Evolutionary conservation across 2,113 vertebrate genomes (phyloP).

Genomic region (Rallus limicola): DNA sequence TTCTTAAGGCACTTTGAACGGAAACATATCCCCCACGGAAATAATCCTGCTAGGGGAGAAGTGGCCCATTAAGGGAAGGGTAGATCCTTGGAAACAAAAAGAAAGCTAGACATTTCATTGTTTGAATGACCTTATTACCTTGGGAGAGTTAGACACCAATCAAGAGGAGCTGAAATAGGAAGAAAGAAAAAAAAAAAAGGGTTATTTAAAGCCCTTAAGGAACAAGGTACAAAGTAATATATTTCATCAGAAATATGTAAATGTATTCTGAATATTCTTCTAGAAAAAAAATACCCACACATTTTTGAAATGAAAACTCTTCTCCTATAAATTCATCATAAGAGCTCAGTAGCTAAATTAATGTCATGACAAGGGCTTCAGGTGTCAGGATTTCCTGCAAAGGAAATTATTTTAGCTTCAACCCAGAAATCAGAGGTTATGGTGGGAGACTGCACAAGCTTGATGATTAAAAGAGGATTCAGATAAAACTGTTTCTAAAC

Average conservation of each 20-base stretch:
- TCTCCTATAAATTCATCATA: background rate
- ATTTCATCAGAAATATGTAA: background rate
- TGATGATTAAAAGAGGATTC: constrained; percentile 40
- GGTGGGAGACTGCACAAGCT: background rate
- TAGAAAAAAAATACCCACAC: background rate
- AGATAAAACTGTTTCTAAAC: constrained; percentile 9
- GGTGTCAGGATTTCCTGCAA: constrained; percentile 31
- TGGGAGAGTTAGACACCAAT: background rate
- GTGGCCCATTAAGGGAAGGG: background rate
- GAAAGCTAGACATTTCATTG: background rate
- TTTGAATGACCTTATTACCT: background rate
- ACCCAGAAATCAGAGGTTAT: constrained; percentile 15
- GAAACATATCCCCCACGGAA: background rate
- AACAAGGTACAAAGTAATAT: background rate
- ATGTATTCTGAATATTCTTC: background rate
- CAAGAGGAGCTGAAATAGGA: background rate
- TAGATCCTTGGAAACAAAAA: background rate
- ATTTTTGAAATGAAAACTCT: background rate
- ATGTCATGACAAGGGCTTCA: constrained; percentile 16
- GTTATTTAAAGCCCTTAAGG: background rate
- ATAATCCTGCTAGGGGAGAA: background rate
- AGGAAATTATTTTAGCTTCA: constrained; percentile 48
- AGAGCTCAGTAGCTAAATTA: constrained; percentile 36
- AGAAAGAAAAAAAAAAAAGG: background rate
- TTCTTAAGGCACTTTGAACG: background rate